Evolutionary conservation across 2,113 vertebrate genomes (phyloP), one percentile per base, ranked within the genome.

Genomic region (Eidolon helvum): DNA sequence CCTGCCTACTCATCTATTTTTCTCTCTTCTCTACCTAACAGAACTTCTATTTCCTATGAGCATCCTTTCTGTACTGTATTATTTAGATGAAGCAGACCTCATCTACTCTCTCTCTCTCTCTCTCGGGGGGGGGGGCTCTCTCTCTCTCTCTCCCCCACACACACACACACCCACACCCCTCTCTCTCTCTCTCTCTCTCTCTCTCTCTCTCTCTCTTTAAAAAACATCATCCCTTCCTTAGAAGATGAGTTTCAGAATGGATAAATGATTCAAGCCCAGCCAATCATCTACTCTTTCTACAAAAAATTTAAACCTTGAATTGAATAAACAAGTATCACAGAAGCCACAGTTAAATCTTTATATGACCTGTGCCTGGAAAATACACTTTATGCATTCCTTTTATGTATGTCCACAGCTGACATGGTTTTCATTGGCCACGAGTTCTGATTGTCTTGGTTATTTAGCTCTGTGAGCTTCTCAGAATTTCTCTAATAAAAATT

Each of bases 291-390:
- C 45, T 61, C 7, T 91, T 74, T 91, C 15, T 94, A 33, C 50
- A n/a, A 92, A 95, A 95, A 86, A 65, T 87, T 18, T 87, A 53
- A 87, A 69, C 5, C 28, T 93, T 65, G 63, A 78, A 24, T 28
- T 95, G 78, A 93, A 68, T 26, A 24, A 97, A 80, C 53, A 68
- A 35, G 19, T 79, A 26, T 77, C 22, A 89, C 91, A 92, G 75
- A n/a, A 95, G n/a, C 35, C 48, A 93, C 26, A 80, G 14, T 33
- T 69, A 43, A 85, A 84, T 90, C 6, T 38, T 89, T 71, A 66
- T n/a, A 57, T 40, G 50, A 0, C 28, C 63, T 68, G 55, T 55
- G 4, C 28, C 33, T 86, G 65, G 21, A 50, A 92, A 97, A 87
- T 59, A 63, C 4, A 86, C 11, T 55, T 71, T 72, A 74, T 57